Evolutionary conservation across 2,113 vertebrate genomes (phyloP).

Genomic region (Ploceus nigricollis): DNA sequence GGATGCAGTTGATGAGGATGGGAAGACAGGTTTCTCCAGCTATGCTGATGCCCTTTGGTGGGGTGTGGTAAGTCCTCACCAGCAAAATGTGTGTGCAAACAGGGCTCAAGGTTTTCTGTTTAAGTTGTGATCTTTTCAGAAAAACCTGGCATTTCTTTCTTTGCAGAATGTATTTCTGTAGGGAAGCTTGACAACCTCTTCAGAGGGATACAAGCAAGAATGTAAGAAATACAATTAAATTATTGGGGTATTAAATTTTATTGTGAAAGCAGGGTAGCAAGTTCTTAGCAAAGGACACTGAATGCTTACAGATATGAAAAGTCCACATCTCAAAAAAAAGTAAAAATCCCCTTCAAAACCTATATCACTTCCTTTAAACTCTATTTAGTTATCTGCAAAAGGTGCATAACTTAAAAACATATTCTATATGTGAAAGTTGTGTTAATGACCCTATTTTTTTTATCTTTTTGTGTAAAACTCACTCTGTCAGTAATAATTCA

Average conservation of each 20-base stretch:
- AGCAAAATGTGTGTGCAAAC: background rate
- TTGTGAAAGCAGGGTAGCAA: background rate
- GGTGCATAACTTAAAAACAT: background rate
- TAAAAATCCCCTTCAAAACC: background rate
- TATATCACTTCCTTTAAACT: background rate
- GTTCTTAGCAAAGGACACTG: background rate
- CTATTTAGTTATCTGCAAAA: background rate
- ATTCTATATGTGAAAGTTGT: background rate
- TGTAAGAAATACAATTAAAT: background rate
- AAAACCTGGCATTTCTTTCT: background rate
- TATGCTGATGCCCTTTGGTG: conserved; percentile 92
- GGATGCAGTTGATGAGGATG: conserved; percentile 85
- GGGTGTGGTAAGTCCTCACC: conserved; percentile 84
- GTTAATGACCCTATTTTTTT: background rate
- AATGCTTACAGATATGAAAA: background rate
- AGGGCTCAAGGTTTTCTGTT: background rate
- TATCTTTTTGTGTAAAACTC: background rate
- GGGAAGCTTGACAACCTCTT: background rate
- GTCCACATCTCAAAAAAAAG: background rate
- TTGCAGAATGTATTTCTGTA: background rate
- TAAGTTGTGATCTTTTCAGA: background rate
- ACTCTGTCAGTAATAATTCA: background rate
- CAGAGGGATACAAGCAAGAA: background rate
- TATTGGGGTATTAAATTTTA: background rate
- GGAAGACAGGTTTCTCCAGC: conserved; percentile 86